These are phyloP conservation scores for Sinohyriopsis cumingii DNA, from an alignment of 2,888 invertebrate genomes.

Conservation along the genomic window DNA sequence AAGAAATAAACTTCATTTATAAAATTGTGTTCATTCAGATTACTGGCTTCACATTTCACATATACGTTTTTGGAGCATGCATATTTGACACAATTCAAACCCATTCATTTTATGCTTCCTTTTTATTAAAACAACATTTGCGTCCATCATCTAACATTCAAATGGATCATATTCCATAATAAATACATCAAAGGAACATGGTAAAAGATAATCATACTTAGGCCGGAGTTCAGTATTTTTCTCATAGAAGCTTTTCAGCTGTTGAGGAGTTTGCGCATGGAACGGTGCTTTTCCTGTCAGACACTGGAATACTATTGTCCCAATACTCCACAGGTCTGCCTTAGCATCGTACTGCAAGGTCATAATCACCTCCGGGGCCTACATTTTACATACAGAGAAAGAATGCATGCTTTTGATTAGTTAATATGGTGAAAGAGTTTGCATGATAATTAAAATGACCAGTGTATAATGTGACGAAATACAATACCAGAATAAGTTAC, in stretches of 20 bases:
- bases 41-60: no score
- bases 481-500: no score
- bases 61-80: no score
- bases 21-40: no score
- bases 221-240: slow-evolving; percentile 80
- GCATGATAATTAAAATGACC: no score
- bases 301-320: slow-evolving; percentile 99
- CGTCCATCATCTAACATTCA: background rate
- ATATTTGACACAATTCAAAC: no score
- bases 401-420: background rate
- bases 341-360: slow-evolving; percentile 98
- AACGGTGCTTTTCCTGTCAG: slow-evolving; percentile 99
- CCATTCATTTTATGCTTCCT: no score
- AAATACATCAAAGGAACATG: background rate
- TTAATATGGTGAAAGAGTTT: background rate
- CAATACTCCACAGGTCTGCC: slow-evolving; percentile 99
- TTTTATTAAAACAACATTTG: no score
- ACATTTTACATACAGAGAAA: slow-evolving; percentile 76
- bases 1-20: no score
- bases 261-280: slow-evolving; percentile 97
- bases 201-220: slow-evolving; percentile 57
- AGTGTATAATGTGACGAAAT: background rate
- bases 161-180: background rate
- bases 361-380: slow-evolving; percentile 99
- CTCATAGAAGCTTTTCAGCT: slow-evolving; percentile 96